Evolutionary conservation across 1,140 invertebrate species (phyloP), one percentile per base, ranked within the genome.

Genomic region (Macrobrachium nipponense): DNA sequence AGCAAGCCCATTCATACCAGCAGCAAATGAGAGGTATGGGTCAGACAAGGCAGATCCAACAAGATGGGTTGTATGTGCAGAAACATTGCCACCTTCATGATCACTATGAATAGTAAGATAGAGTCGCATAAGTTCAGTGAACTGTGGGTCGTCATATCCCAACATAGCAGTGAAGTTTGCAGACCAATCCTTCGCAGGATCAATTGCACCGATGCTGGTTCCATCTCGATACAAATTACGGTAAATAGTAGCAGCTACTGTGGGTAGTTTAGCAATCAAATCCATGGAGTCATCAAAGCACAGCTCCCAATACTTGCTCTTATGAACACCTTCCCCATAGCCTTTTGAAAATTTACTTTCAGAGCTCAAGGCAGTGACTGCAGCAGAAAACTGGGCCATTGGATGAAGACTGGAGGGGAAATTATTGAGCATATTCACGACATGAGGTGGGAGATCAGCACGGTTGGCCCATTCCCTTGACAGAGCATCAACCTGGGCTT

Each of bases 91-190:
- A 89, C 98, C 97, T 92, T 98, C 97, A 92, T 98, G 97, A 91
- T 98, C 97, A 92, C 89, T 96, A 93, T 99, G 98, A 89, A 99
- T 98, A 75, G 98, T 98, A 86, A 99, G 93, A 90, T 99, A 99
- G 18, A 99, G 93, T 86, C 98, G 93, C 95, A 99, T 95, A 51
- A 99, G 94, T 91, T 99, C 98, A 58, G 95, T 95, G 92, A 99
- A 99, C 89, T 91, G 89, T 14, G 94, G 92, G 90, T 97, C 94
- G 79, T 97, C 95, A 92, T 96, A 98, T 70, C 98, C 98, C 17
- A 99, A 93, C 97, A 98, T 98, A 88, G 93, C 94, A 78, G 95
- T 93, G 91, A 99, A 99, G 92, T 99, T 99, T 89, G 94, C 94
- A 5, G 96, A 96, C 98, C 97, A 99, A 92, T 99, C 98, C 90